A percentile compares a stretch with the other conserved stretches of the same genome.
These are phyloP conservation scores for Diachasmimorpha longicaudata DNA, from an alignment of 1,140 invertebrate species.

Conservation along the genomic window DNA sequence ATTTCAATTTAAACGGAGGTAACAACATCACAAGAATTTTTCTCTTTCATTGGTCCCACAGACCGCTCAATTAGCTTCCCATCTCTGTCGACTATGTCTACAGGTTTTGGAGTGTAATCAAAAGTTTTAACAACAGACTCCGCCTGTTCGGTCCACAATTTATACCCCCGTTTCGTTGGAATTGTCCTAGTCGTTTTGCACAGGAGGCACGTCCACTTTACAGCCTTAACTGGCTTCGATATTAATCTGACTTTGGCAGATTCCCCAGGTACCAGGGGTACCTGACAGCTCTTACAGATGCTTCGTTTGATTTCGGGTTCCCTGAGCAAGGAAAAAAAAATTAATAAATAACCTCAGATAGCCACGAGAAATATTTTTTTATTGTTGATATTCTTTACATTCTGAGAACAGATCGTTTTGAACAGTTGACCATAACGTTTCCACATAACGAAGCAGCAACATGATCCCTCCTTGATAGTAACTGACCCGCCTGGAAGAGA, in stretches of 20 bases:
- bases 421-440: conserved; percentile 50
- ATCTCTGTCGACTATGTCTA: not conserved
- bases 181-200: conserved; percentile 46
- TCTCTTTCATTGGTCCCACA: not conserved
- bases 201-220: conserved; percentile 50
- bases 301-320: conserved; percentile 53
- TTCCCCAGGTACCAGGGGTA: conserved; percentile 55
- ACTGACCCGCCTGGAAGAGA: conserved; percentile 55
- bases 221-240: conserved; percentile 48
- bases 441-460: conserved; percentile 48
- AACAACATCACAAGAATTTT: too few relatives aligned
- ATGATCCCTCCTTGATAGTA: conserved; percentile 42
- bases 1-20: not conserved
- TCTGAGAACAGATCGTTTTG: conserved; percentile 53
- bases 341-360: conserved; percentile 12
- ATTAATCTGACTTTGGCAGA: conserved; percentile 52
- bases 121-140: conserved; percentile 45
- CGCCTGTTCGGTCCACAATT: conserved; percentile 50
- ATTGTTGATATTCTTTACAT: conserved; percentile 46
- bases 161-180: conserved; percentile 45
- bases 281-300: conserved; percentile 55
- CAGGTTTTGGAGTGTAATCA: conserved; percentile 37
- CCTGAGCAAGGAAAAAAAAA: conserved; percentile 32
- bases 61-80: not conserved
- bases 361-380: not conserved